A percentile compares a stretch with the other conserved stretches of the same genome.
These are phyloP conservation scores for Leptothorax acervorum DNA, from an alignment of 2,888 invertebrate genomes.

Conservation along the genomic window DNA sequence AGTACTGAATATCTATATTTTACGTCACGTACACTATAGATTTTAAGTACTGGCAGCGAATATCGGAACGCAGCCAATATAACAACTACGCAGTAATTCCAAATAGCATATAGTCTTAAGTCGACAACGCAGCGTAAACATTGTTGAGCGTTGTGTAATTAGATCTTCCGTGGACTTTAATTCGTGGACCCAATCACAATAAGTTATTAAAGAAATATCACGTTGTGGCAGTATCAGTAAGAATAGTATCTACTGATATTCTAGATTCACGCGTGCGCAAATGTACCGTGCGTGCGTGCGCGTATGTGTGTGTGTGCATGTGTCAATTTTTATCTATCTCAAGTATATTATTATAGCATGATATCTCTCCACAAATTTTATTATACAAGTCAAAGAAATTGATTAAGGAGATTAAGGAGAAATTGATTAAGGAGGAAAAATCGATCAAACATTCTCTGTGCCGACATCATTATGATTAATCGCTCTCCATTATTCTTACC, in stretches of 20 bases:
- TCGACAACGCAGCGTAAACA: conserved; percentile 2
- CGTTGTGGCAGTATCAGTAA: not conserved
- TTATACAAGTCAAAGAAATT: not conserved
- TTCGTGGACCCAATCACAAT: not conserved
- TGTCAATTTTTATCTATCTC: conserved; percentile 2
- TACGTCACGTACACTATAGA: too few relatives aligned
- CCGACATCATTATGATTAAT: conserved; percentile 5
- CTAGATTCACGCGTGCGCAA: not conserved
- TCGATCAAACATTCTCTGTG: not conserved
- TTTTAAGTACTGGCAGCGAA: too few relatives aligned
- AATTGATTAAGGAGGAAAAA: not conserved
- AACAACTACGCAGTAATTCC: conserved; percentile 19
- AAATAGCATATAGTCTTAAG: conserved; percentile 15
- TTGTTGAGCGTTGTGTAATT: not conserved
- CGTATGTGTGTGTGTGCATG: not conserved
- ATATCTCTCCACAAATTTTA: not conserved
- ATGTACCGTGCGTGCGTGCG: not conserved
- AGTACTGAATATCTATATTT: too few relatives aligned
- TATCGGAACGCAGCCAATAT: not conserved
- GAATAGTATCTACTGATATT: not conserved
- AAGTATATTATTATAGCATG: not conserved
- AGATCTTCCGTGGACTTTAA: not conserved
- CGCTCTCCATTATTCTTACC: not conserved
- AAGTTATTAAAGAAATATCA: not conserved
- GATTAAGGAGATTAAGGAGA: not conserved